Evolutionary conservation across 2,113 vertebrate species (phyloP).

Genomic region (Psilopogon haemacephalus): DNA sequence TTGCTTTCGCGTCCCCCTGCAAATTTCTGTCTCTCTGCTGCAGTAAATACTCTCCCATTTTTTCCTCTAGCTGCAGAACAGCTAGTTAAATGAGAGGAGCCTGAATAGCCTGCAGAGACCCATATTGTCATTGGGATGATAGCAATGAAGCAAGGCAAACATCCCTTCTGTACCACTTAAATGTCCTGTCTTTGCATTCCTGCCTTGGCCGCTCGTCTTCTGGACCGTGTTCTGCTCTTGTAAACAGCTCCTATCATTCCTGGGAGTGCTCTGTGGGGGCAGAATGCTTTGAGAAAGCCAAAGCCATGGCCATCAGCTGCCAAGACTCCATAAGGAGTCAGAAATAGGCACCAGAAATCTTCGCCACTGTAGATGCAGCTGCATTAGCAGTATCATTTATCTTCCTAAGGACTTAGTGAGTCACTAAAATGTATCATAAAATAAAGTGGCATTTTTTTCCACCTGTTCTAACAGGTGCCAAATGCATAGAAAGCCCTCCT

Average conservation of each 20-base stretch:
- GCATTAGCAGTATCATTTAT: constrained; percentile 25
- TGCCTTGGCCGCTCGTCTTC: neutral
- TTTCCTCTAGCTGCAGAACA: constrained; percentile 4
- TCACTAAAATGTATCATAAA: constrained; percentile 37
- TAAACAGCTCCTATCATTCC: constrained; percentile 39
- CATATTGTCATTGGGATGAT: constrained; percentile 38
- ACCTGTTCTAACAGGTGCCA: constrained; percentile 24
- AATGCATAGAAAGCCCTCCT: neutral
- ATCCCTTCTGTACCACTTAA: constrained; percentile 32
- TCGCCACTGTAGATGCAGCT: neutral
- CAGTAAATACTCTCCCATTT: constrained; percentile 29
- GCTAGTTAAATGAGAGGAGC: constrained; percentile 1
- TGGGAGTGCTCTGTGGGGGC: constrained; percentile 46
- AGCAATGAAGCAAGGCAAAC: neutral
- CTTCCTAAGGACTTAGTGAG: neutral
- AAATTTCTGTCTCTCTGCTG: constrained; percentile 45
- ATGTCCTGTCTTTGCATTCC: constrained; percentile 33
- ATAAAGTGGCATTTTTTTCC: constrained; percentile 36
- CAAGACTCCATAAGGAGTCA: constrained; percentile 45
- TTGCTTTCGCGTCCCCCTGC: constrained; percentile 18
- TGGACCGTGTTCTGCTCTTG: constrained; percentile 36
- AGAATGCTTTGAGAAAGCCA: constrained; percentile 43
- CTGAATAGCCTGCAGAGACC: constrained; percentile 37
- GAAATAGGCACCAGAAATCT: constrained; percentile 32
- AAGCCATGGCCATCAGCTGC: constrained; percentile 40